These are phyloP conservation scores for Ibycter americanus DNA, from an alignment of 2,797 vertebrate species.

Conservation along the genomic window DNA sequence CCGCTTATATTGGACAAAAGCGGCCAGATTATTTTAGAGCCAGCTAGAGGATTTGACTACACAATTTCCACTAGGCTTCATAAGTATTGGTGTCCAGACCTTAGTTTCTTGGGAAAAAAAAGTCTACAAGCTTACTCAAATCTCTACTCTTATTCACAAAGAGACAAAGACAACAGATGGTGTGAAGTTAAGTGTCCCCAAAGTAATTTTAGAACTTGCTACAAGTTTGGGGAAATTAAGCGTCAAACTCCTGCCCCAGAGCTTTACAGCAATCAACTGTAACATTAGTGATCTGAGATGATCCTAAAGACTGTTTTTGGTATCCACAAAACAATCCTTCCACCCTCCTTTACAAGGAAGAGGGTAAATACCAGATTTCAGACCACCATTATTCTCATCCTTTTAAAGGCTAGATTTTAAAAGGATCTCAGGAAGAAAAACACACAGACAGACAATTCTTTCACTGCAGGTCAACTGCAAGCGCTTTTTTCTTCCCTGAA, in stretches of 20 bases:
- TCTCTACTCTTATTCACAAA: not conserved
- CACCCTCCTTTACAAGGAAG: not conserved
- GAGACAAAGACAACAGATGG: not conserved
- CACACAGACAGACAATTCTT: too few species aligned
- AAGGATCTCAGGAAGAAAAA: not conserved
- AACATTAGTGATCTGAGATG: rapidly evolving
- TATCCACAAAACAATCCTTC: not conserved
- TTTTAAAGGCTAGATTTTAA: not conserved
- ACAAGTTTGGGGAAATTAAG: not conserved
- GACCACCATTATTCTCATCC: not conserved
- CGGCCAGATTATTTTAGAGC: not conserved
- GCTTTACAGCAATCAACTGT: rapidly evolving
- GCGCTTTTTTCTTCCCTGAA: not conserved
- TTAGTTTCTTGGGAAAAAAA: not conserved
- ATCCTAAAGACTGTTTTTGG: not conserved
- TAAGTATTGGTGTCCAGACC: not conserved
- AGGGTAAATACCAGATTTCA: not conserved
- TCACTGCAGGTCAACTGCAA: not conserved
- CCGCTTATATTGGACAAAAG: not conserved
- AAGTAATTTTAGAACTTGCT: not conserved
- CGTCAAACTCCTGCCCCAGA: not conserved
- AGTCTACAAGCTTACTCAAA: not conserved
- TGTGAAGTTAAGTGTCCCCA: not conserved
- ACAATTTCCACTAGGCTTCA: not conserved
- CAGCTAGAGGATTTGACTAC: not conserved